Evolutionary conservation across 1,140 invertebrate genomes (phyloP), one percentile per base, ranked within the genome.

Genomic region (Drosophila tristis): DNA sequence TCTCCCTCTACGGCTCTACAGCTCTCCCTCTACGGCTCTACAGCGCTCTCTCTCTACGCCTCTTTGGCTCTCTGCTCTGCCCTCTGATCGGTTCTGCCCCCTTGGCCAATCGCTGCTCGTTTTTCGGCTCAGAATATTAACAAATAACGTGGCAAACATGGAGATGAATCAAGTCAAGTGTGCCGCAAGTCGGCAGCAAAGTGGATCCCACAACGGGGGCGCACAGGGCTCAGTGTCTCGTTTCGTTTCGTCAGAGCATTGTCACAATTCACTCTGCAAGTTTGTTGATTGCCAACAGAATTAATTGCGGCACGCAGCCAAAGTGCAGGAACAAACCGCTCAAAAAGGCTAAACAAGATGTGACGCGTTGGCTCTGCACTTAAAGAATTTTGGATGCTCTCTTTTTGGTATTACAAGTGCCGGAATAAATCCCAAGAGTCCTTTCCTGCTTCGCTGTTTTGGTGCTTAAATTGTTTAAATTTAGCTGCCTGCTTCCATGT

Each of bases 251-350:
- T 60, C 39, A 31, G 15, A 8, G 7, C 50, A 42, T 59, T 79
- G 31, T 79, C 45, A 29, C 47, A 48, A 45, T 51, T 39, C 50
- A 58, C 47, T 26, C 11, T 57, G 57, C 61, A 55, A 44, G 11
- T 51, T 23, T 16, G 45, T 2, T 20, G 50, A 26, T 47, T 77
- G 73, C 29, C 65, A 78, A 56, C 44, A 61, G 56, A 71, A 81
- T 78, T 70, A 86, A 66, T 80, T 57, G 63, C 56, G 57, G 51
- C 26, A 71, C 54, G 31, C n/a, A 54, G n/a, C 20, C 45, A 48
- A 20, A 49, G 9, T 9, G 20, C 56, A 44, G 20, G 20, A 23
- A 43, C 2, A 61, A 43, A 29, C 31, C 55, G 35, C 63, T 78
- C 53, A 51, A 62, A 20, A 20, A 4, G 13, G n/a, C n/a, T 29